A percentile compares a stretch with the other conserved stretches of the same genome.
phyloP scores from a whole-genome alignment of 2,113 vertebrate species.

The Formicarius rufipectus region DNA sequence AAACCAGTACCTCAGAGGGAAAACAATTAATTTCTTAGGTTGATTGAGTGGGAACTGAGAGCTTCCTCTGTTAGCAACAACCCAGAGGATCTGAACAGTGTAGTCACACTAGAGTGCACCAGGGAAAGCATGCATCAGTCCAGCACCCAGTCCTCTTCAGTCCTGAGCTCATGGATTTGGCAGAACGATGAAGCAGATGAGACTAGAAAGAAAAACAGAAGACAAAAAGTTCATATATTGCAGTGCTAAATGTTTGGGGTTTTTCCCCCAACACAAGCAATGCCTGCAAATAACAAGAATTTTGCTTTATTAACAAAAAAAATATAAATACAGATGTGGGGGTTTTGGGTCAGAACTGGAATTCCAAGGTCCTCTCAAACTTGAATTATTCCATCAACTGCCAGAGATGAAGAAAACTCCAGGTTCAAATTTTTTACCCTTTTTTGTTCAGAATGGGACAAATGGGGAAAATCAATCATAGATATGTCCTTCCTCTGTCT shows the following conservation, averaged over 20 bases:
- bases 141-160: neutral
- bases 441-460: neutral
- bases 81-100: neutral
- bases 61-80: neutral
- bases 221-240: neutral
- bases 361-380: neutral
- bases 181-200: neutral
- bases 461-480: neutral
- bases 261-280: neutral
- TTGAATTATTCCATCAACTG: neutral
- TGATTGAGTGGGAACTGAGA: neutral
- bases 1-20: neutral
- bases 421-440: neutral
- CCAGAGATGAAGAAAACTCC: neutral
- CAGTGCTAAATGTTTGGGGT: neutral
- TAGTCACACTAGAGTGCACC: neutral
- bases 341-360: neutral
- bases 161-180: neutral
- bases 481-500: neutral
- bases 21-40: neutral
- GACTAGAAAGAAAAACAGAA: neutral
- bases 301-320: neutral
- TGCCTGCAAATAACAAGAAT: neutral
- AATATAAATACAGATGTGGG: neutral
- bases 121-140: accelerated